Evolutionary conservation across 2,113 vertebrate genomes (phyloP).

Genomic region (Tinamus guttatus): DNA sequence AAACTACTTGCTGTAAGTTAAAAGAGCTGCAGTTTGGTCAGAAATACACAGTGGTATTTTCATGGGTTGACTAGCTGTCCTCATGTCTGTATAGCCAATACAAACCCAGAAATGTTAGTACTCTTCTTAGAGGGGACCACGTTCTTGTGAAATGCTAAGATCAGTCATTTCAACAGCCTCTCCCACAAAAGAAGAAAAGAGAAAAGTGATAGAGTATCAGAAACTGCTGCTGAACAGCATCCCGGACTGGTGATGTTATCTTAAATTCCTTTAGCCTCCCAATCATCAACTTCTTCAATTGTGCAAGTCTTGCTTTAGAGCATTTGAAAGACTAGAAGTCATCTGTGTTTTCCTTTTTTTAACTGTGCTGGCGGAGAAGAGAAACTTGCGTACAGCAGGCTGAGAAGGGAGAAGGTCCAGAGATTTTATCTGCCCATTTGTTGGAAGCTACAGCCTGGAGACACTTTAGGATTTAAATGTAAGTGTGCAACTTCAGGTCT

Average conservation of each 20-base stretch:
- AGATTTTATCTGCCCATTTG: background rate
- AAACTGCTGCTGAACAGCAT: background rate
- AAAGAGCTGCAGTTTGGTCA: background rate
- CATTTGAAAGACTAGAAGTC: background rate
- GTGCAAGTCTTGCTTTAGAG: background rate
- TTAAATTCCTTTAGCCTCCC: background rate
- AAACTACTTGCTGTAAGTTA: background rate
- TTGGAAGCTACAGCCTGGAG: background rate
- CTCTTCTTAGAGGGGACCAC: background rate
- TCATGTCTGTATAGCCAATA: background rate
- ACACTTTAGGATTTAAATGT: background rate
- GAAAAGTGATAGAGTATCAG: background rate
- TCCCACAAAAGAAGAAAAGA: background rate
- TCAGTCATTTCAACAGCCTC: background rate
- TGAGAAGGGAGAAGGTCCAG: slow-evolving; percentile 4
- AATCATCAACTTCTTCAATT: background rate
- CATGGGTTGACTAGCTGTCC: background rate
- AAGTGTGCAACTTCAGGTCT: background rate
- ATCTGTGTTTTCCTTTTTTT: background rate
- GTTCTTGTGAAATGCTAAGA: background rate
- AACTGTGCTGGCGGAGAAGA: background rate
- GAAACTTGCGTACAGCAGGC: background rate
- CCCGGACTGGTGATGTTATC: background rate
- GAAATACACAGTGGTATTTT: background rate
- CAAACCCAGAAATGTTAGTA: background rate